These are phyloP conservation scores for Blastobasis lacticolella DNA, from an alignment of 2,888 invertebrate species.

Conservation along the genomic window DNA sequence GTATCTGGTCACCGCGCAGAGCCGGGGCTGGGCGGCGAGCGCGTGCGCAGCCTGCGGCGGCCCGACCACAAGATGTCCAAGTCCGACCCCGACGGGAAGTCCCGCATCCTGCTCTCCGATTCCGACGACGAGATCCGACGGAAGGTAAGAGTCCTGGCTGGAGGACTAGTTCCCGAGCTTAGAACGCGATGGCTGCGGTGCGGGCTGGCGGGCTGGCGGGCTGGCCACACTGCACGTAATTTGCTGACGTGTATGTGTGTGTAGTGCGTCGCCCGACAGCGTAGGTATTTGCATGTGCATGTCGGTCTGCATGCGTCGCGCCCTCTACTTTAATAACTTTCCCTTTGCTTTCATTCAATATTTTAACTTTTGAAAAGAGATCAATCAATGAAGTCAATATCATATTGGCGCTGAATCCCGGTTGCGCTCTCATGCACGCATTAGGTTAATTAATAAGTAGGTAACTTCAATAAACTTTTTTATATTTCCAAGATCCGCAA, in stretches of 20 bases:
- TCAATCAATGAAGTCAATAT: too few species aligned
- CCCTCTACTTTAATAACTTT: background rate
- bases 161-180: background rate
- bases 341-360: too few species aligned
- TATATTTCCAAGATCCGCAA: background rate
- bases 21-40: conserved; percentile 70
- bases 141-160: conserved; percentile 45
- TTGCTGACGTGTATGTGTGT: too few species aligned
- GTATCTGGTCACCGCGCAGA: background rate
- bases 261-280: background rate
- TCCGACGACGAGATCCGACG: conserved; percentile 38
- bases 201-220: background rate
- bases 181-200: background rate
- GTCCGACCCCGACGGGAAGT: conserved; percentile 86
- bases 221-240: too few species aligned
- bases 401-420: too few species aligned
- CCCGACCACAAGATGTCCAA: conserved; percentile 98
- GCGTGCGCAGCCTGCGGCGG: conserved; percentile 88
- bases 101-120: conserved; percentile 87
- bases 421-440: too few species aligned
- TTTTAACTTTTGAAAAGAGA: too few species aligned
- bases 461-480: too few species aligned
- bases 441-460: too few species aligned
- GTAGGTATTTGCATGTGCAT: background rate
- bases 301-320: background rate